Base-by-base conservation (phyloP, 2,888 invertebrate species). In the Pemphredon lugubris region DNA sequence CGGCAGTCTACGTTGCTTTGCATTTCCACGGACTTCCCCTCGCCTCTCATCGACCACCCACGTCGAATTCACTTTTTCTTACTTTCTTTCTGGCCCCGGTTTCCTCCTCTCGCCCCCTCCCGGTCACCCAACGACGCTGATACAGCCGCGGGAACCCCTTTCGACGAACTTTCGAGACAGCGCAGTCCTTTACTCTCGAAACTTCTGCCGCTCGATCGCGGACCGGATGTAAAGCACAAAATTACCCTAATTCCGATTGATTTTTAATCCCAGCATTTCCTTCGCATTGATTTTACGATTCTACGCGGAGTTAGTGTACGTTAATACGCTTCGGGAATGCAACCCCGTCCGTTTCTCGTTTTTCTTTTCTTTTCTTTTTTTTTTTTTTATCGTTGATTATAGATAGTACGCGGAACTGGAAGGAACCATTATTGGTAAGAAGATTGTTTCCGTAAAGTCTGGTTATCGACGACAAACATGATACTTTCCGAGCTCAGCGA, bases 131-230 rank as follows among this genome's bases (percentile, higher is more conserved):
- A 55, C 44, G 44, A 37, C 23, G 30, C 21, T 7, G 54, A 44
- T 55, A 37, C 51, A 40, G 11, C 30, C 50, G 16, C 45, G 61
- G 51, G 63, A 61, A 55, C 55, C 50, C 44, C 54, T 13, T 59
- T n/a, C 58, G 54, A 47, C 50, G 45, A 68, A 68, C 67, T 61
- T 68, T 51, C 61, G 61, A 68, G 67, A 61, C 61, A 45, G 37
- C 55, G 57, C 48, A 7, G 58, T n/a, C 37, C 21, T 45, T n/a
- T n/a, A n/a, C n/a, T n/a, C 20, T 16, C 18, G 40, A 53, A 69
- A 64, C 16, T 64, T 63, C 14, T 1, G 14, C 20, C 50, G 13
- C 20, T 39, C 63, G 45, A 30, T 30, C 26, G 50, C 11, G 37
- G 39, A 45, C 39, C 20, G 21, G 45, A 18, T n/a, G 37, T 48